phyloP scores from a whole-genome alignment of 2,113 vertebrate species.

The Gymnobelideus leadbeateri region DNA sequence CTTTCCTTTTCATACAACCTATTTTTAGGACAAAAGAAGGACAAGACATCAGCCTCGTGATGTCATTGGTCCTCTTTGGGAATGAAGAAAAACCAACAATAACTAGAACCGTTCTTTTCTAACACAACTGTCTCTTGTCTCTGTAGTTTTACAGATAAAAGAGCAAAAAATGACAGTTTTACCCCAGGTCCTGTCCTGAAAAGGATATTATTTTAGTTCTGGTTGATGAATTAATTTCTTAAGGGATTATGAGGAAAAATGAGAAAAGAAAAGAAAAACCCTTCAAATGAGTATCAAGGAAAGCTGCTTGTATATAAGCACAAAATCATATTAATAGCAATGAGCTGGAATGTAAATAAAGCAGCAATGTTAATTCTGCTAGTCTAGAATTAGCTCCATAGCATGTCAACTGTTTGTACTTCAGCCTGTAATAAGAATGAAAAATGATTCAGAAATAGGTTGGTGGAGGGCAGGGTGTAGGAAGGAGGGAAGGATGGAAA shows the following conservation, averaged over 20 bases:
- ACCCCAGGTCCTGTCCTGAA: background rate
- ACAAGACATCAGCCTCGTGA: background rate
- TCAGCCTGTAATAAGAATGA: background rate
- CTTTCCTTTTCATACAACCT: background rate
- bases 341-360: conserved; percentile 24
- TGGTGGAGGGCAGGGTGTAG: background rate
- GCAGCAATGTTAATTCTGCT: background rate
- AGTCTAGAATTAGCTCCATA: background rate
- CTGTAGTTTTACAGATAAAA: background rate
- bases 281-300: background rate
- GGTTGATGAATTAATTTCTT: background rate
- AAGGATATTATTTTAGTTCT: background rate
- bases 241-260: background rate
- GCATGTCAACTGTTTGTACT: background rate
- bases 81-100: background rate
- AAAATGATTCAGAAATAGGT: background rate
- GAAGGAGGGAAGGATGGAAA: background rate
- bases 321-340: background rate
- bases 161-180: background rate
- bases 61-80: background rate
- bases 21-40: background rate
- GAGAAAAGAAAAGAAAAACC: background rate
- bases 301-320: background rate
- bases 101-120: background rate
- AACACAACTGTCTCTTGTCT: background rate